These are phyloP conservation scores for Sesia bembeciformis DNA, from an alignment of 2,888 invertebrate genomes.

Conservation along the genomic window DNA sequence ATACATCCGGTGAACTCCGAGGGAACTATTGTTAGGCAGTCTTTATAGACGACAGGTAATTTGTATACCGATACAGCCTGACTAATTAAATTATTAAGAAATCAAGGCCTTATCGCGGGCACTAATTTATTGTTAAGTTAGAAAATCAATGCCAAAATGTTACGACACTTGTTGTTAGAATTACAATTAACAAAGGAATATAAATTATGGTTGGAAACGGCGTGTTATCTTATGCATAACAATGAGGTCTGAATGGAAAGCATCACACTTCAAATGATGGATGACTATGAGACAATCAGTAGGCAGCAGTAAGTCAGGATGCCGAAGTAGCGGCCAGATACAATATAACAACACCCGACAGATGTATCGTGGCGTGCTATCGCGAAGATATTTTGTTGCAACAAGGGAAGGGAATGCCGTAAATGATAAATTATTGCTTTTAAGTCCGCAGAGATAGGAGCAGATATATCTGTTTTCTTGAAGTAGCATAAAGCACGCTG, in stretches of 20 bases:
- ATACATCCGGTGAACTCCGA: constrained; percentile 28
- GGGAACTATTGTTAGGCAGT: constrained; percentile 38
- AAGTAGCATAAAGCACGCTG: too few species aligned
- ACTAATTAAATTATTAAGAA: constrained; percentile 33
- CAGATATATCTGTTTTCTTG: too few species aligned
- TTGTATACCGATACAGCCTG: constrained; percentile 32
- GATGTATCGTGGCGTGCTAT: neutral
- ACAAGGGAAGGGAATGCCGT: too few species aligned
- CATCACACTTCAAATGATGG: constrained; percentile 30
- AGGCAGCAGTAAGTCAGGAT: neutral
- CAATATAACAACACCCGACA: constrained; percentile 15
- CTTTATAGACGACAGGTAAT: constrained; percentile 23
- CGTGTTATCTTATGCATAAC: constrained; percentile 13
- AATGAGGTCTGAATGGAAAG: constrained; percentile 26
- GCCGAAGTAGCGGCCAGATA: constrained; percentile 8
- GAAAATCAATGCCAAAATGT: neutral
- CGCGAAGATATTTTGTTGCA: too few species aligned
- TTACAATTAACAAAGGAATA: neutral
- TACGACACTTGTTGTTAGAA: neutral
- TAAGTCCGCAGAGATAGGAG: too few species aligned
- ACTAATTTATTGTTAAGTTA: neutral
- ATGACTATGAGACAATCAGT: constrained; percentile 28
- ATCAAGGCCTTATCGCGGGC: constrained; percentile 11
- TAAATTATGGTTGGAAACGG: neutral
- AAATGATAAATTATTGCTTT: too few species aligned